Conservation (phyloP, 2,888 invertebrate genomes). For the Bimastos eiseni region DNA sequence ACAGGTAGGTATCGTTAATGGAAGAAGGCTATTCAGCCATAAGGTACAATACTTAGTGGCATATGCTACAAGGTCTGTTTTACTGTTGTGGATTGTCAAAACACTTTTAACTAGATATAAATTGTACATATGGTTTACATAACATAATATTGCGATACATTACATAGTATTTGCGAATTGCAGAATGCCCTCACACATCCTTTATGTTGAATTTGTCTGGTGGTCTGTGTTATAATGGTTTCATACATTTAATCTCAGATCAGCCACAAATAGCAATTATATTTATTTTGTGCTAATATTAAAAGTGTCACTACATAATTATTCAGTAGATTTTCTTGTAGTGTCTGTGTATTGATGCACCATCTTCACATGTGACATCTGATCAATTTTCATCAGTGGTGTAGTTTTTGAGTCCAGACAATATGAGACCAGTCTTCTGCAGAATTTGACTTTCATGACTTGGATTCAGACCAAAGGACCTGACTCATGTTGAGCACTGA, state of each 20-base stretch:
- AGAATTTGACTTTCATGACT: too few species aligned
- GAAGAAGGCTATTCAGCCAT: too few species aligned
- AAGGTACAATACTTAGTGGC: too few species aligned
- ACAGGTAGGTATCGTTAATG: too few species aligned
- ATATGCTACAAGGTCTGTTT: neutral
- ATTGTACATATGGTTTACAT: neutral
- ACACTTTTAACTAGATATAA: neutral
- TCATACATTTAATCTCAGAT: neutral
- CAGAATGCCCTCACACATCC: neutral
- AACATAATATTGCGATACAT: neutral
- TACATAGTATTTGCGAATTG: too few species aligned
- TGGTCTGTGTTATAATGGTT: neutral
- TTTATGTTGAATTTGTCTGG: neutral
- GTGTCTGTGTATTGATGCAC: neutral
- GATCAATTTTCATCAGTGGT: too few species aligned
- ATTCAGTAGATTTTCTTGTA: neutral
- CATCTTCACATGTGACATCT: neutral
- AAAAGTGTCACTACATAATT: neutral
- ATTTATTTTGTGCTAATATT: neutral
- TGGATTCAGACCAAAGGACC: too few species aligned
- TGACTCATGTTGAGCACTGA: too few species aligned
- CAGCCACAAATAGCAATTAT: too few species aligned
- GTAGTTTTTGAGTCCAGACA: too few species aligned
- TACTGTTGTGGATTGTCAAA: neutral
- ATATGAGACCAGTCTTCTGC: too few species aligned